Conservation (phyloP, 2,888 invertebrate species). For the Enchytraeus crypticus region DNA sequence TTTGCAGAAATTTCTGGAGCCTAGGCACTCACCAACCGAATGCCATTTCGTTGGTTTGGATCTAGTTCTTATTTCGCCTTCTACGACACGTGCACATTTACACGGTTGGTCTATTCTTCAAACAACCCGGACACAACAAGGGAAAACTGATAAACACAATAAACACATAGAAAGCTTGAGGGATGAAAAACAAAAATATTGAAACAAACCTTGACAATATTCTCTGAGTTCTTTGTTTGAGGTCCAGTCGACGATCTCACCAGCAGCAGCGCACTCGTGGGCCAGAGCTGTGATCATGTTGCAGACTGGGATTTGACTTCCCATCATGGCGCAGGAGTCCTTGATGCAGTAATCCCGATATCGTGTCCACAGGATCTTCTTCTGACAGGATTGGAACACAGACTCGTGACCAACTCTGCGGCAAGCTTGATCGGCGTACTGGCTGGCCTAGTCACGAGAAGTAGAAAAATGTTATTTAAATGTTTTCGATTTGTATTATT, state of each 20-base stretch:
- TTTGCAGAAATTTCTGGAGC: too few relatives aligned
- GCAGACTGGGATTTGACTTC: conserved; percentile 17
- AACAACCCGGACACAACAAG: too few relatives aligned
- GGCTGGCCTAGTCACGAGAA: conserved; percentile 3
- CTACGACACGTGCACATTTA: too few relatives aligned
- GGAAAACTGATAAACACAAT: too few relatives aligned
- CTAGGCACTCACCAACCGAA: too few relatives aligned
- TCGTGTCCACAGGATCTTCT: conserved; percentile 12
- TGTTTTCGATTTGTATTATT: neutral
- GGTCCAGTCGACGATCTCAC: conserved; percentile 63
- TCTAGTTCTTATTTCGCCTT: too few relatives aligned
- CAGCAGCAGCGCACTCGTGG: conserved; percentile 64
- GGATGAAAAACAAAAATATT: too few relatives aligned
- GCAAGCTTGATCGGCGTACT: conserved; percentile 12
- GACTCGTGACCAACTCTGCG: conserved; percentile 5
- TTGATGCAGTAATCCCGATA: conserved; percentile 13
- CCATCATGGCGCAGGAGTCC: conserved; percentile 15
- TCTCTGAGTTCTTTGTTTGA: conserved; percentile 42
- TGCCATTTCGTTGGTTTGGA: too few relatives aligned
- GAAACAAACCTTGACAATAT: conserved; percentile 23
- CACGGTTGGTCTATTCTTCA: too few relatives aligned
- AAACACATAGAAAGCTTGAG: too few relatives aligned
- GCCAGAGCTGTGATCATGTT: conserved; percentile 72
- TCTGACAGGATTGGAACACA: conserved; percentile 7
- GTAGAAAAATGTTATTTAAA: neutral